Base-by-base conservation (phyloP, 2,888 invertebrate species). In the Caenorhabditis drosophilae region DNA sequence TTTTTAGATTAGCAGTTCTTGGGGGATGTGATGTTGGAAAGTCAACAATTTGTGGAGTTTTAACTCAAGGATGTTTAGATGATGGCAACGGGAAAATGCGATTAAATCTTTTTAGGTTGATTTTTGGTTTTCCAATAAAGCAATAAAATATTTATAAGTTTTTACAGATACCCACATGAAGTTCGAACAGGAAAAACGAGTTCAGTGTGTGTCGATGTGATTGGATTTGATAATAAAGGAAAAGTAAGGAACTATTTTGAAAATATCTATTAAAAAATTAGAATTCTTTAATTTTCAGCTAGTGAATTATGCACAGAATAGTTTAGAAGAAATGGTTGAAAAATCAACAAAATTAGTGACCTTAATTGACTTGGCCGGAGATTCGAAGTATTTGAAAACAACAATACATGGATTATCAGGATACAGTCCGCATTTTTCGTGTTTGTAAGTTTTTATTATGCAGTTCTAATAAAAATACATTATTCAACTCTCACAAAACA, bases 51-150 rank as follows among this genome's bases (percentile, higher is more conserved):
- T 88, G 96, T 27, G 97, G 97, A 12, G 96, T 97, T 0, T 85
- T 98, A 27, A 96, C 96, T 0, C 94, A 96, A 85, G 95, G 96
- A 25, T 92, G 92, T 84, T 86, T 93, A 61, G 97, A 98, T 85
- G 96, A 97, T 85, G 97, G 97, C 0, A 87, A 77, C 25, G 81
- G 98, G 6, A 89, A 92, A 80, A 94, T 97, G 0, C 89, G 98
- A 1, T 87, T 97, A 9, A 97, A 96, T 86, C 91, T 98, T 89
- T 93, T 99, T 85, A 36, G 75, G 66, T 71, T 41, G 26, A 18
- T 20, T 27, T 38, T 25, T 26, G 7, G n/a, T 16, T 49, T 12
- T 16, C 22, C 47, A 16, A 12, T 18, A 6, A 20, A 40, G 26
- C 27, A 9, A 26, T 46, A 6, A 25, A 46, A 46, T 15, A 40